Evolutionary conservation across 1,140 invertebrate genomes (phyloP).

Genomic region (Macrosteles quadrilineatus): DNA sequence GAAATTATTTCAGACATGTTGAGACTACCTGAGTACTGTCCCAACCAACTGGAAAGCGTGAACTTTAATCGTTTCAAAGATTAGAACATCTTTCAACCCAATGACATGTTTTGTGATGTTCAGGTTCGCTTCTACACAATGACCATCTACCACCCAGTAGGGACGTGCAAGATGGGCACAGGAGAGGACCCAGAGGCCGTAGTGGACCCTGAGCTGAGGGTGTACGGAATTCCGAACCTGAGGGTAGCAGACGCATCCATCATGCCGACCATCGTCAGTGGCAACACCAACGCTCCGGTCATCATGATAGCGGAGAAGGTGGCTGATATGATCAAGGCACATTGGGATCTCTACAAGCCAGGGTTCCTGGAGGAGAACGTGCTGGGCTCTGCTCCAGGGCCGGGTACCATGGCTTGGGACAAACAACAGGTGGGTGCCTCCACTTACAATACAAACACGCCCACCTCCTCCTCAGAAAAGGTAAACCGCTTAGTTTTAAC

Average conservation of each 20-base stretch:
- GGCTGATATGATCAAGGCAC: conserved; percentile 65
- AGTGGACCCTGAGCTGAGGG: conserved; percentile 59
- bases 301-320: conserved; percentile 71
- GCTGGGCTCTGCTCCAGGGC: too few species aligned
- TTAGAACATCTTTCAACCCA: too few species aligned
- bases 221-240: conserved; percentile 60
- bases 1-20: too few species aligned
- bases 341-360: conserved; percentile 41
- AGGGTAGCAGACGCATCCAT: conserved; percentile 71
- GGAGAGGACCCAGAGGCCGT: conserved; percentile 57
- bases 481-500: too few species aligned
- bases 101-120: background rate
- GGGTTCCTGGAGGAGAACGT: too few species aligned
- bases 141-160: conserved; percentile 56
- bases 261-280: conserved; percentile 67
- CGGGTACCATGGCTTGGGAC: too few species aligned
- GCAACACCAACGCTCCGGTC: conserved; percentile 69
- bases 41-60: too few species aligned
- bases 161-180: conserved; percentile 67
- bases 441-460: too few species aligned
- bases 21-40: too few species aligned
- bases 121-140: conserved; percentile 49
- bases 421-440: too few species aligned
- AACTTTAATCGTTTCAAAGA: too few species aligned
- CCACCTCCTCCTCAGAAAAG: too few species aligned